Conservation (phyloP, 1,140 invertebrate species). For the Drosophila sproati region DNA sequence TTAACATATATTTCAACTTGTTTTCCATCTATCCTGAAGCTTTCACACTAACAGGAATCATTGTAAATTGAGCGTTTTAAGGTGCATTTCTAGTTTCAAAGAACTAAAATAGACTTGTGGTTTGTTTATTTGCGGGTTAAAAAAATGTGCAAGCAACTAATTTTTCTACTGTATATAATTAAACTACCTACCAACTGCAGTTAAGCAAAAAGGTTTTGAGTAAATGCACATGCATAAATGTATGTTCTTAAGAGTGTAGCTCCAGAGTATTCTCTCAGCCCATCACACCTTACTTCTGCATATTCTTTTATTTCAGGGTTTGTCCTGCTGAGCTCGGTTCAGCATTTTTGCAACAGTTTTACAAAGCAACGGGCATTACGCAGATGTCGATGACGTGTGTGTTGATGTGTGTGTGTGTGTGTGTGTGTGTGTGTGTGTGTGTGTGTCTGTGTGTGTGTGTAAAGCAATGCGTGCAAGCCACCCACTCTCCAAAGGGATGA, state of each 20-base stretch:
- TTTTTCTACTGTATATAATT: neutral
- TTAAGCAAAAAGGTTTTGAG: conserved; percentile 24
- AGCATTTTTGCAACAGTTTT: conserved; percentile 39
- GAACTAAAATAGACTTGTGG: neutral
- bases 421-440: no score
- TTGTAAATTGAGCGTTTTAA: no score
- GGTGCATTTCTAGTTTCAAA: no score
- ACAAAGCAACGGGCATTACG: conserved; percentile 46
- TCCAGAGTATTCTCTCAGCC: neutral
- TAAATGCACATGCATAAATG: neutral
- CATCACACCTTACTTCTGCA: conserved; percentile 8
- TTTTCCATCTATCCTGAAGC: no score
- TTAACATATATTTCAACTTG: no score
- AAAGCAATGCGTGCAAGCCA: conserved; percentile 26
- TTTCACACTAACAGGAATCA: no score
- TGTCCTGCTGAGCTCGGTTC: neutral
- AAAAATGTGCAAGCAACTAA: neutral
- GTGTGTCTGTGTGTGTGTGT: neutral
- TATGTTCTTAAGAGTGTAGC: neutral
- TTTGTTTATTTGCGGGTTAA: neutral
- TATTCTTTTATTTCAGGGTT: neutral
- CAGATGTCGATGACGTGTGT: conserved; percentile 39
- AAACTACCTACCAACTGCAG: neutral
- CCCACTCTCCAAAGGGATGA: neutral
- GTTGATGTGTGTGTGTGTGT: neutral